phyloP scores from a whole-genome alignment of 2,888 invertebrate species.

The Cosmia trapezina region DNA sequence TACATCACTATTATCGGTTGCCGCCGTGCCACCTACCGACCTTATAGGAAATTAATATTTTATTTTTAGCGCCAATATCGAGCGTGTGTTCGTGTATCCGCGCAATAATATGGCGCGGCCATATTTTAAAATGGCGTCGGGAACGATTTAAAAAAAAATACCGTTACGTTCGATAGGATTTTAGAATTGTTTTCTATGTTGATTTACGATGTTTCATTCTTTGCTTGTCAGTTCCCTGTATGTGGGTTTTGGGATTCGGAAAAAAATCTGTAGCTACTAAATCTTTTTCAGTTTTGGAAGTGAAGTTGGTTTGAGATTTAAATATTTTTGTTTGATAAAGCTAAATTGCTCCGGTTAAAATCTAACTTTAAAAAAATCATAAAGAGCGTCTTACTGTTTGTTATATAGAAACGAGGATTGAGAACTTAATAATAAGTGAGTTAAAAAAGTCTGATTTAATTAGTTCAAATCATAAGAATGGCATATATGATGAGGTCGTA shows the following conservation, averaged over 20 bases:
- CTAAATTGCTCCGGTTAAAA: no score
- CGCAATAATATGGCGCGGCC: constrained; percentile 80
- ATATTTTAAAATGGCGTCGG: constrained; percentile 84
- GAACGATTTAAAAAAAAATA: constrained; percentile 76
- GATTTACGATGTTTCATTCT: constrained; percentile 63
- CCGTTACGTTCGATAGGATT: constrained; percentile 67
- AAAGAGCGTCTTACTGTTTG: no score
- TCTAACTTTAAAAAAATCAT: no score
- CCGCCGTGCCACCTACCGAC: constrained; percentile 77
- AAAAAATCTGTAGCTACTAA: constrained; percentile 29
- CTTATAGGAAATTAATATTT: constrained; percentile 86
- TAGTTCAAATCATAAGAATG: no score
- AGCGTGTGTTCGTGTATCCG: constrained; percentile 78
- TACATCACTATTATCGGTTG: constrained; percentile 73
- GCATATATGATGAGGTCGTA: no score
- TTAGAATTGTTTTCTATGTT: constrained; percentile 66
- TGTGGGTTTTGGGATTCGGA: constrained; percentile 8
- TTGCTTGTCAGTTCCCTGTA: constrained; percentile 40
- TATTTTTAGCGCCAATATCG: constrained; percentile 83
- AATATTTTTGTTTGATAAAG: no score
- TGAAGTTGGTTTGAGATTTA: constrained; percentile 10
- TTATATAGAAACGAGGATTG: no score
- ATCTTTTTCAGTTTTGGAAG: constrained; percentile 31
- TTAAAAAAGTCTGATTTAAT: no score
- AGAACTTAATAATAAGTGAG: no score